Conservation (phyloP, 2,113 vertebrate genomes). For the Antechinus flavipes region DNA sequence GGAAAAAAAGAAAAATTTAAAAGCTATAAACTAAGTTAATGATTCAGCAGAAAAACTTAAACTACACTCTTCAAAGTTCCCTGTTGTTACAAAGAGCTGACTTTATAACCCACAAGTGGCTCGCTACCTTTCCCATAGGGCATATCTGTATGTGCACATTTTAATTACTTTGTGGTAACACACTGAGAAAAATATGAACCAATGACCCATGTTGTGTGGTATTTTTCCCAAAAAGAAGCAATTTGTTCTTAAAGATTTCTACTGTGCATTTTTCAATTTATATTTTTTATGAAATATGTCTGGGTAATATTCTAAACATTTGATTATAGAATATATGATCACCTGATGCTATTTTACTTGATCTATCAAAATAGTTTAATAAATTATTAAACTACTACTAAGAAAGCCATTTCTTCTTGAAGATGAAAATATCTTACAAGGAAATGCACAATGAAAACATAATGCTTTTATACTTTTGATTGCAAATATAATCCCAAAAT, state of each 20-base stretch:
- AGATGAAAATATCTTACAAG: slow-evolving; percentile 27
- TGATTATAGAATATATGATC: slow-evolving; percentile 66
- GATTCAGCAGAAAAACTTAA: neutral
- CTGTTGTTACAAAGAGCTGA: neutral
- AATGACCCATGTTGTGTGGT: accelerated
- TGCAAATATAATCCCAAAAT: neutral
- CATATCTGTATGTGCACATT: neutral
- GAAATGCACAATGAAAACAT: slow-evolving; percentile 21
- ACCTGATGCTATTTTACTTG: slow-evolving; percentile 58
- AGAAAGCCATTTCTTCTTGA: slow-evolving; percentile 40
- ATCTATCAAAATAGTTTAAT: slow-evolving; percentile 67
- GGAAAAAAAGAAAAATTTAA: neutral
- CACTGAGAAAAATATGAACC: neutral
- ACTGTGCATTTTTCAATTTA: slow-evolving; percentile 52
- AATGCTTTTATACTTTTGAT: neutral
- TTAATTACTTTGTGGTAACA: neutral
- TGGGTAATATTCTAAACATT: slow-evolving; percentile 70
- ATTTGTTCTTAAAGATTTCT: slow-evolving; percentile 45
- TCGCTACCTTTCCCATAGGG: neutral
- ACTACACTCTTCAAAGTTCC: neutral
- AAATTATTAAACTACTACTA: slow-evolving; percentile 64
- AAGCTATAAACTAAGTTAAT: neutral
- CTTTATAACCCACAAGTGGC: too few relatives aligned
- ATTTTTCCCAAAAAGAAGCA: neutral
- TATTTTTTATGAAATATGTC: slow-evolving; percentile 65